Conservation (phyloP, 2,113 vertebrate genomes). For the Trachemys scripta region DNA sequence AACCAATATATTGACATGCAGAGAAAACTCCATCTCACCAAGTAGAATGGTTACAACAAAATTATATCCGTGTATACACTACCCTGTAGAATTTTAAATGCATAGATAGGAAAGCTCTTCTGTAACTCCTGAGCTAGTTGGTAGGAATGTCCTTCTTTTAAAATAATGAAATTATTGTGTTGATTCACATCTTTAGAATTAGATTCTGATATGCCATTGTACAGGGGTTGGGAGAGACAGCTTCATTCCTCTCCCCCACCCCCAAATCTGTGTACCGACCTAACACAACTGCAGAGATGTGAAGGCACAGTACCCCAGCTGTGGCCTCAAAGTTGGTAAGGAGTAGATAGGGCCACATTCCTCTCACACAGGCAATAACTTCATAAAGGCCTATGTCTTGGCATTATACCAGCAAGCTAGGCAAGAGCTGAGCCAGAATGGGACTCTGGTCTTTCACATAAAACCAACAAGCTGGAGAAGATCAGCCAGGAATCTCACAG, state of each 20-base stretch:
- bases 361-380: not conserved
- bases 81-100: not conserved
- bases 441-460: not conserved
- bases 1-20: not conserved
- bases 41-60: not conserved
- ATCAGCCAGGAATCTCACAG: not conserved
- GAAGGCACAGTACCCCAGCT: not conserved
- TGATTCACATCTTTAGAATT: not conserved
- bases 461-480: not conserved
- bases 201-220: not conserved
- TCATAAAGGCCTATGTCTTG: accelerated
- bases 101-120: not conserved
- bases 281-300: not conserved
- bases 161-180: not conserved
- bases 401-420: not conserved
- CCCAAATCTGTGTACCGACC: not conserved
- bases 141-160: not conserved
- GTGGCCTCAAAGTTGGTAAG: not conserved
- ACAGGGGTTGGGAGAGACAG: not conserved
- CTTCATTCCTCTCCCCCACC: not conserved
- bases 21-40: not conserved
- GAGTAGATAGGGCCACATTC: not conserved
- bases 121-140: not conserved
- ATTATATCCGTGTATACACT: not conserved
- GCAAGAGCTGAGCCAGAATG: not conserved